Evolutionary conservation across 23 tunicate genomes (phyloP), one percentile per base, ranked within the genome.

Genomic region (Trididemnum nubilum): DNA sequence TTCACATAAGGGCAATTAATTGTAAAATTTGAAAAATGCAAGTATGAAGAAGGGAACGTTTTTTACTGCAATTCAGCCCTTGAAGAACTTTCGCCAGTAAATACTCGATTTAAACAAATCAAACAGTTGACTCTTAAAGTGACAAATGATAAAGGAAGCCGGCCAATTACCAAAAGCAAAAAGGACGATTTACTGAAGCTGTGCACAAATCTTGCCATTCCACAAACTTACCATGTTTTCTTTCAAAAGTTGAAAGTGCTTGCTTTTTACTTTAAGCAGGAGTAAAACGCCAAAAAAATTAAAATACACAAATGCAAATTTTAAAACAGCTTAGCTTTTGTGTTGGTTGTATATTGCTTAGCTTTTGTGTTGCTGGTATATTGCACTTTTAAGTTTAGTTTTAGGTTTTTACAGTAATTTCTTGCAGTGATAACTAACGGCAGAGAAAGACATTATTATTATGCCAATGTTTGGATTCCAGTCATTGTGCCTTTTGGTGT

Each of bases 1-100:
- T 64, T 19, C 71, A 64, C 27, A 64, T 64, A 64, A 64, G n/a
- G 71, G 71, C n/a, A n/a, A n/a, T n/a, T 26, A 5, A n/a, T 5
- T 64, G 71, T 26, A 64, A 64, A 25, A 64, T 64, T 64, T 64
- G 24, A 64, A 64, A 64, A 64, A 64, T 64, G 30, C 71, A 64
- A 26, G 71, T 64, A 64, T 64, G 71, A 64, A 64, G 71, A 19
- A 64, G 71, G 24, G 71, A 64, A 64, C n/a, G 30, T 64, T 7
- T 64, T 19, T 25, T 64, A n/a, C 71, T 12, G 30, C 71, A 12
- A 64, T 64, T 64, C 71, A 26, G 29, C 71, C 24, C 71, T 64
- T 12, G 30, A 64, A 49, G 57, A 49, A n/a, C 12, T 18, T 49
- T 49, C 15, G 12, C 12, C 57, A 49, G 12, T 49, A 49, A 18